Percentiles rank a stretch among this genome's conserved stretches.
These are phyloP conservation scores for Drosophila phalerata DNA, from an alignment of 2,888 invertebrate species.

Conservation along the genomic window DNA sequence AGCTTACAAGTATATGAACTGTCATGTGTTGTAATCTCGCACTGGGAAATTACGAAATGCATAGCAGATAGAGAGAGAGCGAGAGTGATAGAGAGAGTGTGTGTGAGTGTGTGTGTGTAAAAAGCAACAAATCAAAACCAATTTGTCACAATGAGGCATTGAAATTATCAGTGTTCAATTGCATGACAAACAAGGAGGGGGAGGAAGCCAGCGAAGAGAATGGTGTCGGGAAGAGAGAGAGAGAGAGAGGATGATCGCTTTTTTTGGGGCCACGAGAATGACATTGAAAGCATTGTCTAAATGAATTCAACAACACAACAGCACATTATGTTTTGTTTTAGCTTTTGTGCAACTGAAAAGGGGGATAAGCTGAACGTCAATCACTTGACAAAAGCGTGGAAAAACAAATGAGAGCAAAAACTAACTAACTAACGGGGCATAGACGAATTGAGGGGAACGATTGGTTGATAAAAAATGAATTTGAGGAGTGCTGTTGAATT, in stretches of 20 bases:
- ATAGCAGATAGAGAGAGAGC: constrained; percentile 8
- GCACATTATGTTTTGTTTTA: constrained; percentile 70
- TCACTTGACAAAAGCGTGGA: constrained; percentile 62
- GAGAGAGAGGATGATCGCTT: constrained; percentile 21
- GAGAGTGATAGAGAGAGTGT: background rate
- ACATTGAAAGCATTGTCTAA: constrained; percentile 73
- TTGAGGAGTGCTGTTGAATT: constrained; percentile 38
- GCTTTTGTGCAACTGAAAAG: constrained; percentile 35
- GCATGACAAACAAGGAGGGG: constrained; percentile 40
- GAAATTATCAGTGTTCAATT: constrained; percentile 76
- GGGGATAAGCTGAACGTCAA: constrained; percentile 66
- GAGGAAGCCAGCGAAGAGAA: constrained; percentile 1
- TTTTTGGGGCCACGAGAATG: constrained; percentile 50
- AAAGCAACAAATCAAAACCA: constrained; percentile 71
- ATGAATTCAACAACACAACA: constrained; percentile 43
- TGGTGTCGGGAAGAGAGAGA: background rate
- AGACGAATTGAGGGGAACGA: constrained; percentile 24
- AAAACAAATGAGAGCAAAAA: constrained; percentile 48
- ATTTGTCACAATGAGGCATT: constrained; percentile 75
- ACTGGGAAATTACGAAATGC: constrained; percentile 60
- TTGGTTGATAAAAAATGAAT: constrained; percentile 31
- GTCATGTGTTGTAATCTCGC: constrained; percentile 29
- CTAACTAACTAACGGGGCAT: constrained; percentile 41
- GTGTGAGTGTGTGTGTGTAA: constrained; percentile 1
- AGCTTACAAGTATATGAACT: too few species aligned